Base-by-base conservation (phyloP, 2,888 invertebrate genomes). In the Tanypteryx hageni region DNA sequence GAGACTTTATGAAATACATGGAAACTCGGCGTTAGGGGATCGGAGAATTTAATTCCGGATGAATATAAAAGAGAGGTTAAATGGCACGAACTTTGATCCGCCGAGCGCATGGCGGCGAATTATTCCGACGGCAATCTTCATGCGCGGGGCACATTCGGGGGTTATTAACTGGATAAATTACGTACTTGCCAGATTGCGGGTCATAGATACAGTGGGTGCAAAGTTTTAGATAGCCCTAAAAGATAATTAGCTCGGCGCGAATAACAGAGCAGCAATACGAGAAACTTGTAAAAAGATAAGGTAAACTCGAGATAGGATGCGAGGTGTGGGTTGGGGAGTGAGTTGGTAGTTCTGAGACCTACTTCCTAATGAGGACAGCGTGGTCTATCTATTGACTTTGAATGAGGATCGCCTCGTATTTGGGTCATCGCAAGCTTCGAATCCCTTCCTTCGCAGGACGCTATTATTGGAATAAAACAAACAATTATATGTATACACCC, bases 271-370 rank as follows among this genome's bases (percentile, higher is more conserved):
- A 76, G 22, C 22, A 76, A 76, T 76, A 27, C 76, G 76, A 76
- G 76, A 76, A 76, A 76, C 76, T 76, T 76, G 76, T 76, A 76
- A 76, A 76, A 76, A 76, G 76, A 22, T 76, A 76, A 76, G 76
- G 22, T 22, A 76, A 76, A 76, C 76, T 76, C 27, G 16, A n/a
- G n/a, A n/a, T 27, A 27, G 76, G 76, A 27, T 10, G 76, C 27
- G 22, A 76, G 76, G 22, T 68, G n/a, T 44, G 44, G 44, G 44
- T 44, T 44, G 68, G 16, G n/a, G 68, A 76, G 22, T 27, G 76
- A 14, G 18, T 76, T 76, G 76, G 27, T 68, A n/a, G 68, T n/a
- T 68, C 68, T 22, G n/a, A 76, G 76, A 27, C 76, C 76, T 76
- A 76, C 76, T 76, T 76, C 22, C 0, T 76, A 76, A 76, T 76